Evolutionary conservation across 2,797 vertebrate genomes (phyloP), one percentile per base, ranked within the genome.

Genomic region (Myotis daubentonii): DNA sequence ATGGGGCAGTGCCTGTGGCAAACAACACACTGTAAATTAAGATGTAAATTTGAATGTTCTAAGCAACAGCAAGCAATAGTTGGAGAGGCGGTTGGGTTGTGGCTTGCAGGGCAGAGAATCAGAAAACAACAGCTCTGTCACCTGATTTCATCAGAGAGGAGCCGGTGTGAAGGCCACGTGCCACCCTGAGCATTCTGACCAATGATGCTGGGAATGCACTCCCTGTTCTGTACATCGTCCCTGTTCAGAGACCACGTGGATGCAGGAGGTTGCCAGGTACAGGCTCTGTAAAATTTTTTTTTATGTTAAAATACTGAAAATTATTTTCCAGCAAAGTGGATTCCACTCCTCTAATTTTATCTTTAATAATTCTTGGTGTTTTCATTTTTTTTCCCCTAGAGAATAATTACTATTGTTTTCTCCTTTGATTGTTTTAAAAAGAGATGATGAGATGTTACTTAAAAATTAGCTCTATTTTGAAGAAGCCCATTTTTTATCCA

Each of bases 271-370:
- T 33, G 15, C 4, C 57, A 62, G 2, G 9, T 30, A 17, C 1
- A 20, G 68, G 51, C 28, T 81, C 30, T 47, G 28, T 33, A 5
- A 23, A 20, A 30, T 62, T 62, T 53, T 51, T 8, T 76, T 15
- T 72, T 30, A 13, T 19, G 36, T 53, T 16, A 87, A 38, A n/a
- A 22, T 89, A 65, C 3, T 33, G 68, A 60, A 85, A 82, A 71
- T 71, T 49, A 60, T 88, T 90, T 93, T 94, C 55, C 8, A 71
- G n/a, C 41, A 91, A 82, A 87, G 79, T 41, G 23, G 7, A 86
- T 17, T 71, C 57, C 12, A 74, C 25, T 30, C 5, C 23, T 87
- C 36, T 57, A 82, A 23, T 75, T 68, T 82, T 79, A 15, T 82
- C n/a, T 75, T 82, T n/a, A 60, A 17, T 88, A 79, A 62, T 79